phyloP scores from a whole-genome alignment of 2,888 invertebrate species.

The Brassicogethes aeneus region DNA sequence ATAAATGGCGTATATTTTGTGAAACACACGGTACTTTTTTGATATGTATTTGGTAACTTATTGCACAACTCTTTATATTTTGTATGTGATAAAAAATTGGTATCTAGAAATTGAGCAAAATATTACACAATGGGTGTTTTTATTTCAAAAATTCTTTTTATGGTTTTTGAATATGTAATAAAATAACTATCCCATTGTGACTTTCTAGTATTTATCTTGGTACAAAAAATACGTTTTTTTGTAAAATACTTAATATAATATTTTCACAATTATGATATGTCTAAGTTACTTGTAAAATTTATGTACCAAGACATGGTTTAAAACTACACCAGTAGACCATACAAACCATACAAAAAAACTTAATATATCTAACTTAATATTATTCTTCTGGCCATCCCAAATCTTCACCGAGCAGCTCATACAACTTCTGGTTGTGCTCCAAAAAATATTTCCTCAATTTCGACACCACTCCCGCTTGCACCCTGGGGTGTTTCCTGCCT shows the following conservation, averaged over 20 bases:
- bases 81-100: conserved; percentile 4
- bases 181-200: too few species aligned
- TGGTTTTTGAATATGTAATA: too few species aligned
- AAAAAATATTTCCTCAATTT: conserved; percentile 79
- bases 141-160: background rate
- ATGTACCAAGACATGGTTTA: conserved; percentile 8
- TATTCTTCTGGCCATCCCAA: conserved; percentile 85
- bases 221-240: too few species aligned
- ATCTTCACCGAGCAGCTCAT: conserved; percentile 85
- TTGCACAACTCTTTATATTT: too few species aligned
- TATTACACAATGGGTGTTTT: background rate
- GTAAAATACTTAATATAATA: too few species aligned
- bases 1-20: too few species aligned
- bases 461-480: conserved; percentile 69
- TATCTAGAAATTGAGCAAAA: conserved; percentile 8
- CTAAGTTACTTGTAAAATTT: too few species aligned
- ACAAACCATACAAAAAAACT: background rate
- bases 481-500: conserved; percentile 74
- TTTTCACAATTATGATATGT: too few species aligned
- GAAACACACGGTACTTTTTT: too few species aligned
- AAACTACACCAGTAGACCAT: too few species aligned
- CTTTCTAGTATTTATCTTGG: too few species aligned
- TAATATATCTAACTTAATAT: background rate
- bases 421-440: conserved; percentile 87
- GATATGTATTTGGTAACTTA: background rate